A percentile compares a stretch with the other conserved stretches of the same genome.
Evolutionary conservation across 2,113 vertebrate genomes (phyloP).

Genomic region (Oryzias curvinotus): DNA sequence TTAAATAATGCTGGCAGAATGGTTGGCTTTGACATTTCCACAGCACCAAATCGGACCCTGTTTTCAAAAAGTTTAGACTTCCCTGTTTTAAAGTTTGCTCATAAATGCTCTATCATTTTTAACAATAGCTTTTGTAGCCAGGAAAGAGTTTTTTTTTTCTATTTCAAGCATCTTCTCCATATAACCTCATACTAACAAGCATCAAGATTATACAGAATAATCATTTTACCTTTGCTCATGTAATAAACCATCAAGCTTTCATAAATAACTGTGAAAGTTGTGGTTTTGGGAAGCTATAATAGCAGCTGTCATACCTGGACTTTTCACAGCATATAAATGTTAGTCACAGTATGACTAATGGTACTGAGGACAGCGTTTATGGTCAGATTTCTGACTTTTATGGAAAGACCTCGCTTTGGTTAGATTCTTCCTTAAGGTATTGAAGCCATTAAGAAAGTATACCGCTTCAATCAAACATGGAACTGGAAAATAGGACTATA

Average conservation of each 20-base stretch:
- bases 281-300: slow-evolving; percentile 12
- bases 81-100: too few species aligned
- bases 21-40: too few species aligned
- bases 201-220: slow-evolving; percentile 1
- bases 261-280: slow-evolving; percentile 33
- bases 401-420: slow-evolving; percentile 26
- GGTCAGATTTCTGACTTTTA: slow-evolving; percentile 35
- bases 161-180: not conserved
- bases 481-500: slow-evolving; percentile 2
- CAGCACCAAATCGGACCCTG: too few species aligned
- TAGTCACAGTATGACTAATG: slow-evolving; percentile 44
- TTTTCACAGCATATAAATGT: slow-evolving; percentile 14
- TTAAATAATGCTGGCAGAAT: too few species aligned
- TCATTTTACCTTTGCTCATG: not conserved
- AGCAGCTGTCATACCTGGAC: slow-evolving; percentile 16
- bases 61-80: too few species aligned
- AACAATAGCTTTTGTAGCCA: too few species aligned
- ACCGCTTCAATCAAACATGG: too few species aligned
- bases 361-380: slow-evolving; percentile 50
- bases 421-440: slow-evolving; percentile 49
- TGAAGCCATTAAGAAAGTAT: not conserved
- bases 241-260: slow-evolving; percentile 17
- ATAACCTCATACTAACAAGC: slow-evolving; percentile 2
- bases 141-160: not conserved
- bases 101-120: too few species aligned